A percentile compares a stretch with the other conserved stretches of the same genome.
phyloP scores from a whole-genome alignment of 2,113 vertebrate genomes.

The Rostratula benghalensis region DNA sequence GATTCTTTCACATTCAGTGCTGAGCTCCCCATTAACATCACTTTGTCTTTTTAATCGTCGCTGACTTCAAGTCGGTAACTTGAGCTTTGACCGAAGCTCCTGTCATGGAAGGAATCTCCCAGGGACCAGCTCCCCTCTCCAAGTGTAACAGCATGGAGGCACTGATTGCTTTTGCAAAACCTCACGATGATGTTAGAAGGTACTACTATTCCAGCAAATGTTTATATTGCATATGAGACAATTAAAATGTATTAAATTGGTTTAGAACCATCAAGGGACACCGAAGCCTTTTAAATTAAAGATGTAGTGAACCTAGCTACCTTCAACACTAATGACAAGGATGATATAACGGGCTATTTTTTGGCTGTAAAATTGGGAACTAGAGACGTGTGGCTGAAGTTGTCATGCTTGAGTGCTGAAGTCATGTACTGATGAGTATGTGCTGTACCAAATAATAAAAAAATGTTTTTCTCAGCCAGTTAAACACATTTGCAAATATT shows the following conservation, averaged over 20 bases:
- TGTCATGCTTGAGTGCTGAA: constrained; percentile 9
- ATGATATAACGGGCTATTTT: not conserved
- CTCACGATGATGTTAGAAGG: not conserved
- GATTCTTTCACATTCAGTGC: not conserved
- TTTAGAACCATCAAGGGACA: not conserved
- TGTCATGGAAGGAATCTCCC: not conserved
- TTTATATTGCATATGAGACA: not conserved
- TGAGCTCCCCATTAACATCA: not conserved
- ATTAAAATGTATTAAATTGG: not conserved
- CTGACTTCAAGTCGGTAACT: not conserved
- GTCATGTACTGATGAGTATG: not conserved
- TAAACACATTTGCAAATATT: not conserved
- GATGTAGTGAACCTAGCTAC: not conserved
- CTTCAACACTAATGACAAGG: not conserved
- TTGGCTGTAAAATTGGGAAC: not conserved
- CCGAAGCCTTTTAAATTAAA: not conserved
- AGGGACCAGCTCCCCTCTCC: not conserved
- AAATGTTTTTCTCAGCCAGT: not conserved
- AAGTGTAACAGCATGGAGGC: not conserved
- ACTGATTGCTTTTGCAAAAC: not conserved
- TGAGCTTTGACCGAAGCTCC: not conserved
- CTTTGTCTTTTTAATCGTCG: not conserved
- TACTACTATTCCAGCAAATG: not conserved
- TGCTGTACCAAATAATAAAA: not conserved
- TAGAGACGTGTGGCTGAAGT: not conserved